Evolutionary conservation across 1,140 invertebrate species (phyloP).

Genomic region (Aphaenogaster floridana): DNA sequence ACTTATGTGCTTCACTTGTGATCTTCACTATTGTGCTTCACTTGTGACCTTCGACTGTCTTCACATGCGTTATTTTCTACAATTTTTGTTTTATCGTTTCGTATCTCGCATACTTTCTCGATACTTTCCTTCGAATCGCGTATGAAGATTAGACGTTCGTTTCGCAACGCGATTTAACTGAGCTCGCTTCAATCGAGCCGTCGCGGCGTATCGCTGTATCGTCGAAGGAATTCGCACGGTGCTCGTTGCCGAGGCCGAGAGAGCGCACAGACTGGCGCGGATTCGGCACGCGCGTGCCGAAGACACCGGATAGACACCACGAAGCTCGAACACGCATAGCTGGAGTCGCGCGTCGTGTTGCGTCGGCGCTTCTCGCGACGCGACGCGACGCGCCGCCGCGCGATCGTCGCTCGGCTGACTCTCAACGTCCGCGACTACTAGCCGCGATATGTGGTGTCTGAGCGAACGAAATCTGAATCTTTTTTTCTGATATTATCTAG

Average conservation of each 20-base stretch:
- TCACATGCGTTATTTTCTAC: too few relatives aligned
- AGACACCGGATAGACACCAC: constrained; percentile 28
- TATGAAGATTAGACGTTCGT: neutral
- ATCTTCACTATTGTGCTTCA: too few relatives aligned
- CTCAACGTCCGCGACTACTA: neutral
- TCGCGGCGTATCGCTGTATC: too few relatives aligned
- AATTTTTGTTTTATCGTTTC: neutral
- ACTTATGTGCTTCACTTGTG: neutral
- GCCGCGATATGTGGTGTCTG: neutral
- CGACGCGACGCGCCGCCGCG: neutral
- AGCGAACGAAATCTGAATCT: neutral
- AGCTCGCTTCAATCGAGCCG: too few relatives aligned
- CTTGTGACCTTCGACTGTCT: too few relatives aligned
- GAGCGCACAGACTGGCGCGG: neutral
- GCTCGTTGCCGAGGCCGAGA: constrained; percentile 7
- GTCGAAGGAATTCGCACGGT: constrained; percentile 1
- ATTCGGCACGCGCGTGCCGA: constrained; percentile 37
- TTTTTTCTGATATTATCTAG: neutral
- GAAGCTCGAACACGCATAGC: neutral
- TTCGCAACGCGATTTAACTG: neutral
- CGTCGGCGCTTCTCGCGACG: constrained; percentile 27
- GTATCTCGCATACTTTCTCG: neutral
- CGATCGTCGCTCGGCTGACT: constrained; percentile 11
- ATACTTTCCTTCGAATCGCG: neutral
- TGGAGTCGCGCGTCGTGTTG: neutral